These are phyloP conservation scores for Calameuta idolon DNA, from an alignment of 2,888 invertebrate genomes.

Conservation along the genomic window DNA sequence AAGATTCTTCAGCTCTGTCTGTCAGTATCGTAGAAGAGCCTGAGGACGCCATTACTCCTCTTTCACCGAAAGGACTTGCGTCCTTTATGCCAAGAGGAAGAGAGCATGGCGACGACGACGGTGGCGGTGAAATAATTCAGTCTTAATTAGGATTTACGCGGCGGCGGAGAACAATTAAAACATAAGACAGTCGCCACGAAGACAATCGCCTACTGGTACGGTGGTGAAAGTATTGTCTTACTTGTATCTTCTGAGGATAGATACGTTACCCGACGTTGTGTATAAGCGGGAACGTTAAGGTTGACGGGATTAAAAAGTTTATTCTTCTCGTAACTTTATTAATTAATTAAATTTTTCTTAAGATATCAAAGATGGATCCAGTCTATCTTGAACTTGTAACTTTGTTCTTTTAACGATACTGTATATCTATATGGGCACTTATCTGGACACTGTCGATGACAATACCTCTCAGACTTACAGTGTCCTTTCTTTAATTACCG, in stretches of 20 bases:
- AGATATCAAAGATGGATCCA: background rate
- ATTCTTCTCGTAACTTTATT: background rate
- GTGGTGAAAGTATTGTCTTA: constrained; percentile 31
- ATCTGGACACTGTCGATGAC: background rate
- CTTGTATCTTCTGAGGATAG: background rate
- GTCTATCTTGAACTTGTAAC: background rate
- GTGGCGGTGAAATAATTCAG: constrained; percentile 53
- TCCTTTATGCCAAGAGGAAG: background rate
- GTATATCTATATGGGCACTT: background rate
- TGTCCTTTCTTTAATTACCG: constrained; percentile 22
- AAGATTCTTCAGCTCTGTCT: background rate
- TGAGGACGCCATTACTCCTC: background rate
- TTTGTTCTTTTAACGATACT: background rate
- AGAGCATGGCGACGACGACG: constrained; percentile 2
- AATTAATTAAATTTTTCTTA: background rate
- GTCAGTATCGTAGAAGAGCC: background rate
- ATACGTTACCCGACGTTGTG: background rate
- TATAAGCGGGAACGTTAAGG: background rate
- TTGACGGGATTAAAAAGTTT: background rate
- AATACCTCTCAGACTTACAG: background rate
- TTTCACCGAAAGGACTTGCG: background rate
- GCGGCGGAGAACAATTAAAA: constrained; percentile 58
- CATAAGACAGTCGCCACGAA: constrained; percentile 44
- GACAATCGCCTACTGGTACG: constrained; percentile 27
- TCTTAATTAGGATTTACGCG: constrained; percentile 61